Evolutionary conservation across 2,113 vertebrate genomes (phyloP).

Genomic region (Todiramphus chloris): DNA sequence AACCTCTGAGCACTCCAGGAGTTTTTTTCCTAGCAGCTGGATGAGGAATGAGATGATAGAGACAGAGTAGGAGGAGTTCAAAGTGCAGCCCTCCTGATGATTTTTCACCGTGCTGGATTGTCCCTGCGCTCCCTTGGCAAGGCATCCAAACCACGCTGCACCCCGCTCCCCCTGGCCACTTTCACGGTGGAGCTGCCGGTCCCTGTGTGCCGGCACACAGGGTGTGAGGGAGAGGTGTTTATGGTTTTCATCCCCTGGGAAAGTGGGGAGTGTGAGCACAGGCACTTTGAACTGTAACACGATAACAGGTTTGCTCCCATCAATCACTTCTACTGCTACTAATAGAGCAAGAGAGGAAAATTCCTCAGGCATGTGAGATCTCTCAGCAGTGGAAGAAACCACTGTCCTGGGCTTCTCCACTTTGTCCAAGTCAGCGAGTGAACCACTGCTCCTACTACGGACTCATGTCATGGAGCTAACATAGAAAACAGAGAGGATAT

Average conservation of each 20-base stretch:
- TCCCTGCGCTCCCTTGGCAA: neutral
- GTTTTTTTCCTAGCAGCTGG: neutral
- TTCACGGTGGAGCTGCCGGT: accelerated
- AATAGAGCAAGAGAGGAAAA: neutral
- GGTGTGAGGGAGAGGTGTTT: neutral
- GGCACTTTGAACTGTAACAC: neutral
- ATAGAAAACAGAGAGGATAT: neutral
- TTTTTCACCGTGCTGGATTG: neutral
- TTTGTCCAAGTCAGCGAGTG: neutral
- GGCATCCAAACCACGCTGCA: neutral
- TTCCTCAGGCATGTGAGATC: neutral
- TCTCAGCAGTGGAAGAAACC: neutral
- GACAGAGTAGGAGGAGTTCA: neutral
- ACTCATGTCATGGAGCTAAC: neutral
- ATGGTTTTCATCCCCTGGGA: neutral
- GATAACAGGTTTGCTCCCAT: constrained; percentile 20
- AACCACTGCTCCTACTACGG: neutral
- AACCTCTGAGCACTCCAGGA: constrained; percentile 37
- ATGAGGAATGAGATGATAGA: constrained; percentile 42
- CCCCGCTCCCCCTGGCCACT: neutral
- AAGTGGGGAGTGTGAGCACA: neutral
- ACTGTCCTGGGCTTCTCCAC: neutral
- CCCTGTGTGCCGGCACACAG: accelerated
- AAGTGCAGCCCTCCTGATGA: neutral
- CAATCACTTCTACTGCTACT: neutral